Percentiles rank a stretch among this genome's conserved stretches.
These are phyloP conservation scores for Pygmarrhopalites habei DNA, from an alignment of 1,140 invertebrate genomes.

Conservation along the genomic window DNA sequence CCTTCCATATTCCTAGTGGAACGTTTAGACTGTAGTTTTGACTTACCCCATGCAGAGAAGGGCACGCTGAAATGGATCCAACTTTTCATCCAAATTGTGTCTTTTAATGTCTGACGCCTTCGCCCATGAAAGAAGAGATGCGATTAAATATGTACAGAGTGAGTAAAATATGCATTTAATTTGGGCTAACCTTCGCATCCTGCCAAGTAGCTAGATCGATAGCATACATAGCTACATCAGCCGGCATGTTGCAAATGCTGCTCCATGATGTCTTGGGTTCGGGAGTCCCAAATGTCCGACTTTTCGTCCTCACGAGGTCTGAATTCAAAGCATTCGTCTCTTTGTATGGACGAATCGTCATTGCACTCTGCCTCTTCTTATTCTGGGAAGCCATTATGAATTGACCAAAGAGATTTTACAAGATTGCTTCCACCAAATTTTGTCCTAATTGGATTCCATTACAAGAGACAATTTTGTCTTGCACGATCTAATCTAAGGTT, in stretches of 20 bases:
- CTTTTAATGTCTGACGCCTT: constrained; percentile 15
- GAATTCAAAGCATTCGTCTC: too few species aligned
- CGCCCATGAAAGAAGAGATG: not conserved
- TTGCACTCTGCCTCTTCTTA: too few species aligned
- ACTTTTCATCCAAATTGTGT: constrained; percentile 18
- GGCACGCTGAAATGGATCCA: constrained; percentile 31
- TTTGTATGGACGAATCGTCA: too few species aligned
- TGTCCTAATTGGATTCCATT: too few species aligned
- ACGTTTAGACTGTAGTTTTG: not conserved
- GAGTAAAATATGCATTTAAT: not conserved
- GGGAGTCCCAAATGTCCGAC: not conserved
- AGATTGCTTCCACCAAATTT: too few species aligned
- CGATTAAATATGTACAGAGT: not conserved
- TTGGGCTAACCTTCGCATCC: constrained; percentile 19
- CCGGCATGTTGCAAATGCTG: constrained; percentile 28
- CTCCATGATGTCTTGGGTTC: constrained; percentile 9
- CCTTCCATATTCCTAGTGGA: not conserved
- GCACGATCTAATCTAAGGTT: too few species aligned
- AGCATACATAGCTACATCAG: constrained; percentile 16
- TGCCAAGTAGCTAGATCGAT: constrained; percentile 17
- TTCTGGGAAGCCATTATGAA: too few species aligned
- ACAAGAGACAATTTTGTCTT: too few species aligned
- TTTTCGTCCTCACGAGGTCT: too few species aligned
- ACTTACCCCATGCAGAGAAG: constrained; percentile 15
- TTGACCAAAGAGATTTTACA: too few species aligned